Evolutionary conservation across 2,113 vertebrate genomes (phyloP).

Genomic region (Amblyopsis rosae): DNA sequence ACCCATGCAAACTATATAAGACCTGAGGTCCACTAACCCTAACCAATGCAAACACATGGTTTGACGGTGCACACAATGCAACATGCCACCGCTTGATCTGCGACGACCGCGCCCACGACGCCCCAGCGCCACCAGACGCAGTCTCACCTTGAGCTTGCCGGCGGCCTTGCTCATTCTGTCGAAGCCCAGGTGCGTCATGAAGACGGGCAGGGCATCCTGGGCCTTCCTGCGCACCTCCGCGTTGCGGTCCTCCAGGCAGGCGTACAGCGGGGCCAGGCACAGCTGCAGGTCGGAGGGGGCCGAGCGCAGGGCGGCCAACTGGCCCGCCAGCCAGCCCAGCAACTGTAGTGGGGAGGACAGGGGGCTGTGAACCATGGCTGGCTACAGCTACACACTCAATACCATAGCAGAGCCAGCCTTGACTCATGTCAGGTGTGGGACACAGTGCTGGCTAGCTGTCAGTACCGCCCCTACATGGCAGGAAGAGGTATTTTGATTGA

Average conservation of each 20-base stretch:
- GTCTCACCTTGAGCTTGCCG: conserved; percentile 84
- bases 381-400: no score
- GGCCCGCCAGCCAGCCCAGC: conserved; percentile 88
- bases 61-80: no score
- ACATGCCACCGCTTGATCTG: no score
- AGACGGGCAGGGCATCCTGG: conserved; percentile 85
- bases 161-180: conserved; percentile 90
- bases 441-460: no score
- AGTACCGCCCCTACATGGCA: no score
- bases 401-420: no score
- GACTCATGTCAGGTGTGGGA: no score
- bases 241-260: conserved; percentile 89
- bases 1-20: no score
- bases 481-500: no score
- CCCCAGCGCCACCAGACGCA: not conserved
- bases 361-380: no score
- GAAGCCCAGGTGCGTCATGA: conserved; percentile 90
- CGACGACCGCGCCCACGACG: not conserved
- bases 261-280: conserved; percentile 84
- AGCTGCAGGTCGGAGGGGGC: conserved; percentile 82
- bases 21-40: no score
- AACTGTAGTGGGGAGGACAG: conserved; percentile 63
- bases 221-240: conserved; percentile 89
- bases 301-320: conserved; percentile 80
- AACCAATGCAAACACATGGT: no score